Base-by-base conservation (phyloP, 2,113 vertebrate genomes). In the Anas platyrhynchos region DNA sequence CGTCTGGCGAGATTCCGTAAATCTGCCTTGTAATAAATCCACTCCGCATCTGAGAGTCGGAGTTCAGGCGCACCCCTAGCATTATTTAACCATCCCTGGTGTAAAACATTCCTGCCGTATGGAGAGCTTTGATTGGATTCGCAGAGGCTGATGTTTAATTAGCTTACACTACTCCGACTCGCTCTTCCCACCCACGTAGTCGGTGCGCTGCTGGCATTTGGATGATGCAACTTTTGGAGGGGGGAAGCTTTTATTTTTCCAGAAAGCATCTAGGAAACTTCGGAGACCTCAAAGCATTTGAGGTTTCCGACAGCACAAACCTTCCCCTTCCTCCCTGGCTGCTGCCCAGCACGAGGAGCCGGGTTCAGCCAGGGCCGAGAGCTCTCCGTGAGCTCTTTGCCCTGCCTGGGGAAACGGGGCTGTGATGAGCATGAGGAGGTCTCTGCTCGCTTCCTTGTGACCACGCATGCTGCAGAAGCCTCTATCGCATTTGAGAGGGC, bases 91-190 rank as follows among this genome's bases (percentile, higher is more conserved):
- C 55, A 29, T 69, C 59, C 46, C 79, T 50, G 9, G 44, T 82
- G 80, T 87, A 87, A 94, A 91, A 76, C n/a, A 68, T 82, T 84
- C 80, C 74, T 74, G 41, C 38, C 22, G 91, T 83, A 74, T 91
- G 84, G 80, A 95, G 77, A 87, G 77, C 41, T 55, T 34, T 79
- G 90, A 82, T 16, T 88, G 84, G 90, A 93, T 82, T 91, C 77
- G 21, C 3, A 68, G 65, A 81, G 65, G 69, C 80, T 82, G 93
- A 83, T 62, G 62, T 86, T 93, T 97, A 95, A 93, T 79, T 82
- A 92, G 58, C 0, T 6, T 10, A 66, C 61, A 31, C 38, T 83
- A 54, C 87, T 87, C 66, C 48, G 38, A 68, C 43, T 90, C 52
- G 71, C 69, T 86, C 79, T 78, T 75, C 76, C 88, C 86, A 68